Percentiles rank a stretch among this genome's conserved stretches.
phyloP scores from a whole-genome alignment of 2,113 vertebrate genomes.

The Scatophagus argus region DNA sequence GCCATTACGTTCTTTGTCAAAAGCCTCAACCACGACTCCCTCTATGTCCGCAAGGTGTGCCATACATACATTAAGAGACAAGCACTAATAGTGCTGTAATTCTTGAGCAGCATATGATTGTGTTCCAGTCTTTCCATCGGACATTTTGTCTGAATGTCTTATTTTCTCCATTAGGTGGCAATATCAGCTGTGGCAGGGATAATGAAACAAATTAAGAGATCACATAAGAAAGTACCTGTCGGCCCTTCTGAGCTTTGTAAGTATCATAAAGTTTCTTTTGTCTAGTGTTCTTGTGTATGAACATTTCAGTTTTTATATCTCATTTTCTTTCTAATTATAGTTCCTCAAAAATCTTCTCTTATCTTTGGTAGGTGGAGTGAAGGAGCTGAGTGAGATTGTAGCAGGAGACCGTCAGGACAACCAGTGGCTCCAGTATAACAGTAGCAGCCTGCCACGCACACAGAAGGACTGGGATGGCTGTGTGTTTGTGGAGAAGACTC shows the following conservation, averaged over 20 bases:
- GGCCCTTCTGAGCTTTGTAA: slow-evolving; percentile 91
- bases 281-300: background rate
- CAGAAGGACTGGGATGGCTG: slow-evolving; percentile 91
- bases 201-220: slow-evolving; percentile 94
- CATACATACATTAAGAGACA: background rate
- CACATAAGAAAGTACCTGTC: slow-evolving; percentile 92
- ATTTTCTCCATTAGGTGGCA: slow-evolving; percentile 87
- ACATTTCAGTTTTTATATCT: background rate
- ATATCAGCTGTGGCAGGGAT: slow-evolving; percentile 96
- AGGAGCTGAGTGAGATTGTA: slow-evolving; percentile 74
- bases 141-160: slow-evolving; percentile 29
- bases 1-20: slow-evolving; percentile 93
- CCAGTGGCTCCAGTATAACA: slow-evolving; percentile 94
- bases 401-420: slow-evolving; percentile 94
- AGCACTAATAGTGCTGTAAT: background rate
- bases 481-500: slow-evolving; percentile 96
- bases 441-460: slow-evolving; percentile 88
- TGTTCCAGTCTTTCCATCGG: background rate
- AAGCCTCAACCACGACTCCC: slow-evolving; percentile 96
- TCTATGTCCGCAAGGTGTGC: slow-evolving; percentile 94
- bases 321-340: background rate
- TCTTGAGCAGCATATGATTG: background rate
- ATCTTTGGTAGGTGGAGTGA: slow-evolving; percentile 80
- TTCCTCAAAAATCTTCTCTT: background rate
- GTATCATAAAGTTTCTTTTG: slow-evolving; percentile 52